Base-by-base conservation (phyloP, 2,797 vertebrate species). In the Microhierax caerulescens region DNA sequence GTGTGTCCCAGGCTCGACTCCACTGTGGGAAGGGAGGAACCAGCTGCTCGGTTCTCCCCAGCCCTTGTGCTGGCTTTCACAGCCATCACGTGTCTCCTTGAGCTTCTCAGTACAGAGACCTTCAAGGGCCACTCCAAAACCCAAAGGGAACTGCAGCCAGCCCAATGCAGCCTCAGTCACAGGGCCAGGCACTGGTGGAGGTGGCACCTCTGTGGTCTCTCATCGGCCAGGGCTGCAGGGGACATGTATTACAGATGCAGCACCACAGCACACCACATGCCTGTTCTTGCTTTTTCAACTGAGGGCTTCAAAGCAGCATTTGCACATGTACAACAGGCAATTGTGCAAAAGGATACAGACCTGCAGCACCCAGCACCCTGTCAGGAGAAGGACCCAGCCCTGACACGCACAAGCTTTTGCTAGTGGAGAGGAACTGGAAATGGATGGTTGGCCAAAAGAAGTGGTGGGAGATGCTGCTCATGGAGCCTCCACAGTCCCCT, bases 1-100 rank as follows among this genome's bases (percentile, higher is more conserved):
- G 25, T 1, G 1, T 32, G 11, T 39, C 63, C 37, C 1, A 2
- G 25, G 48, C 65, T 82, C 0, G 0, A 4, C 51, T 72, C 37
- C 23, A 11, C n/a, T 4, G 0, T 9, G n/a, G 9, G 37, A 45
- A 72, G 28, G 34, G 28, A 65, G 36, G 32, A 73, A 65, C 30
- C 3, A 2, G 78, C 28, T 8, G 5, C 36, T 27, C 2, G 0
- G 7, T 36, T 57, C 43, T 53, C 45, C 23, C 22, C 50, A 59
- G 45, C 20, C 25, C 56, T 0, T 1, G 4, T 0, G 0, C 27
- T 34, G 30, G 9, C 43, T 63, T 67, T 77, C 67, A 56, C 48
- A 41, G 82, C n/a, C 34, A 8, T 22, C 7, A 1, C 8, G 17
- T 7, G 37, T 37, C 32, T 70, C 37, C 67, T 64, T n/a, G 21